Percentiles rank a stretch among this genome's conserved stretches.
Evolutionary conservation across 2,113 vertebrate genomes (phyloP).

Genomic region (Limnothrissa miodon): DNA sequence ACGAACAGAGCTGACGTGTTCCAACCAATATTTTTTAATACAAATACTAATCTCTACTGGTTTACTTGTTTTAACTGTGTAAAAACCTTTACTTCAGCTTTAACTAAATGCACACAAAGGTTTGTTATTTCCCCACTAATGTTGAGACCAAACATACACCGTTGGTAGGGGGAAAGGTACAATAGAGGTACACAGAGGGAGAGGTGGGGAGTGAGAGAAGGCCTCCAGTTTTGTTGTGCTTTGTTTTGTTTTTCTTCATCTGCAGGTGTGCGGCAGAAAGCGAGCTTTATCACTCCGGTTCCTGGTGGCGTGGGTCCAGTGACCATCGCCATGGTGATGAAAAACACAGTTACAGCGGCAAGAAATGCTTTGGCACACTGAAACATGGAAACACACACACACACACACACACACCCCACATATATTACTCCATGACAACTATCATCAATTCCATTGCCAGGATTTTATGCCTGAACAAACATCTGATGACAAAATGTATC

Average conservation of each 20-base stretch:
- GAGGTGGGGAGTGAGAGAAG: slow-evolving; percentile 32
- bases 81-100: no score
- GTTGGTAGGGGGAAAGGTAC: neutral
- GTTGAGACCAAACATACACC: no score
- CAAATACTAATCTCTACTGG: no score
- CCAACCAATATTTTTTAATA: no score
- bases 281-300: slow-evolving; percentile 36
- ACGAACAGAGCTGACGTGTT: no score
- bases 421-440: neutral
- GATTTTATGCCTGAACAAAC: neutral
- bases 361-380: slow-evolving; percentile 24
- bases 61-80: no score
- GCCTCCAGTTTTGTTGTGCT: neutral
- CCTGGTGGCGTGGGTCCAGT: slow-evolving; percentile 39
- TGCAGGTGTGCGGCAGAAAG: slow-evolving; percentile 35
- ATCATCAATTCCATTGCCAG: neutral
- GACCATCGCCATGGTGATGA: slow-evolving; percentile 41
- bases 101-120: no score
- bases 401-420: neutral
- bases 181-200: neutral
- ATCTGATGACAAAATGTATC: neutral
- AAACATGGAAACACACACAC: neutral
- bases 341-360: slow-evolving; percentile 39
- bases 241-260: neutral
- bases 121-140: no score